Evolutionary conservation across 2,888 invertebrate genomes (phyloP), one percentile per base, ranked within the genome.

Genomic region (Barypeithes pellucidus): DNA sequence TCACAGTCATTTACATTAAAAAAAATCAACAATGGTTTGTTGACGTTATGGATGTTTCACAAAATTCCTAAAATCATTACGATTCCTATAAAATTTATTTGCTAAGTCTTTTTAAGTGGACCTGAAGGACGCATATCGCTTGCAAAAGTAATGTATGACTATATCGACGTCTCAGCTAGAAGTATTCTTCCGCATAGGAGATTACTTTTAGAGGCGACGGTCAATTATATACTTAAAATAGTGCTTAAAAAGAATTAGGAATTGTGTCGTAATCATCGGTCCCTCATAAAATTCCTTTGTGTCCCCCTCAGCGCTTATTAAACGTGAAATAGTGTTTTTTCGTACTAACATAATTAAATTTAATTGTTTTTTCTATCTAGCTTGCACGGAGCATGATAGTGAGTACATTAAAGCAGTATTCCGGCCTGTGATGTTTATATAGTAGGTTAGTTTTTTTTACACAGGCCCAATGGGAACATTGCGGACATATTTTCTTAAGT

Each of bases 351-450:
- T 24, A 60, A 50, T 60, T 61, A 45, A 43, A 54, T 61, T 57
- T 72, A 50, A 41, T 43, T 67, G 57, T 66, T 50, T 57, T 57
- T 68, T 52, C 66, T 90, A 89, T 89, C 88, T 89, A 90, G 94
- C 93, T 94, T 93, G 93, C 94, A 92, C 93, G 94, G 93, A 93
- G 93, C 93, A 94, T 94, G 94, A 92, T 93, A 91, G 94, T 94
- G 92, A 94, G 93, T 94, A 93, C 33, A 33, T 16, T 89, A 81
- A 22, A 22, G 12, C 20, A 43, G n/a, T n/a, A 52, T 36, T 18
- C 20, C 14, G 41, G 41, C 43, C 29, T 29, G 22, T 20, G 22
- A 16, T 16, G 22, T 11, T 36, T 60, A 22, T 20, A 36, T 60
- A 39, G 24, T 39, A 39, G 22, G 39, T 14, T 7, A 18, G 14